Evolutionary conservation across 2,888 invertebrate species (phyloP).

Genomic region (Watsonalla binaria): DNA sequence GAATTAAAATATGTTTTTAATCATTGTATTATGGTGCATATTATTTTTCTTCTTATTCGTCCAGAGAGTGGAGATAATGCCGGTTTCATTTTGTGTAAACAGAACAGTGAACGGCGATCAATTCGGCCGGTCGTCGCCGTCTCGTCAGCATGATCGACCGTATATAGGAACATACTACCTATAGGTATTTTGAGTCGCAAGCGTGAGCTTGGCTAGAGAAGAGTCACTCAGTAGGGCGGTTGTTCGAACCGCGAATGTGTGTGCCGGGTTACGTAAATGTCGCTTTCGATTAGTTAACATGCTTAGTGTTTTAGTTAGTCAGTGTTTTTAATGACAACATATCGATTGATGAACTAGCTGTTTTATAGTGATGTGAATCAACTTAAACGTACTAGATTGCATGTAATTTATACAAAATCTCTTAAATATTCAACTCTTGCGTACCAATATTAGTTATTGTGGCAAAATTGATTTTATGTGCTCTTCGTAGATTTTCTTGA

Average conservation of each 20-base stretch:
- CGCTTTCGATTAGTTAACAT: slow-evolving; percentile 36
- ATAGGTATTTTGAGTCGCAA: too few relatives aligned
- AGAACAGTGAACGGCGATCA: slow-evolving; percentile 32
- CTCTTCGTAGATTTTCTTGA: slow-evolving; percentile 37
- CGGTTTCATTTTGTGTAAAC: too few relatives aligned
- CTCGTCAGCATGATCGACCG: too few relatives aligned
- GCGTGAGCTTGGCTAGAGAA: slow-evolving; percentile 11
- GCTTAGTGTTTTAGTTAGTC: slow-evolving; percentile 2
- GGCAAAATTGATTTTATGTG: slow-evolving; percentile 46
- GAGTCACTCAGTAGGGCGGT: slow-evolving; percentile 45
- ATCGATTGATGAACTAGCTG: slow-evolving; percentile 27
- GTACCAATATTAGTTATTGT: slow-evolving; percentile 42
- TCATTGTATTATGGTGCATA: too few relatives aligned
- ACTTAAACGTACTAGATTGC: slow-evolving; percentile 20
- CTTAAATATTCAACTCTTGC: slow-evolving; percentile 36
- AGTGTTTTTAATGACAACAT: slow-evolving; percentile 31
- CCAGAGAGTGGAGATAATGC: too few relatives aligned
- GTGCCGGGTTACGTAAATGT: slow-evolving; percentile 28
- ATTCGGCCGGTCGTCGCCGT: not conserved
- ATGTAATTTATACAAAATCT: slow-evolving; percentile 15
- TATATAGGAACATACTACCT: too few relatives aligned
- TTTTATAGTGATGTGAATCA: slow-evolving; percentile 51
- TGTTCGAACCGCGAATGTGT: slow-evolving; percentile 30
- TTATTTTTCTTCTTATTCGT: too few relatives aligned
- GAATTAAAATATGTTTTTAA: too few relatives aligned